Conservation (phyloP, 2,888 invertebrate genomes). For the Macrophya annulata region DNA sequence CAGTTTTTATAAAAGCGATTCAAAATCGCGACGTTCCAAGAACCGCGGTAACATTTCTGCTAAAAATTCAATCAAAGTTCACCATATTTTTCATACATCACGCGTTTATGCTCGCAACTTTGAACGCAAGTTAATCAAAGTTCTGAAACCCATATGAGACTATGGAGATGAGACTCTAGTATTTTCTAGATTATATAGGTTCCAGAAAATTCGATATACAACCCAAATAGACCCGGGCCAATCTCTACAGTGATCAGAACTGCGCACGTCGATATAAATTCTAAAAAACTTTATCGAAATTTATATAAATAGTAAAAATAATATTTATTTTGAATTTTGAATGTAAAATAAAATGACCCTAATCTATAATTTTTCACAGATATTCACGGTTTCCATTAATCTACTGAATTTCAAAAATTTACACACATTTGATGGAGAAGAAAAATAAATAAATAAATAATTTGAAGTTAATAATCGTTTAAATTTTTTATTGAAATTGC, state of each 20-base stretch:
- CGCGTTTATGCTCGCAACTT: not conserved
- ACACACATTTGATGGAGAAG: not conserved
- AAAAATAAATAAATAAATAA: no score
- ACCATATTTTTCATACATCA: no score
- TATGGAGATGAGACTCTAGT: not conserved
- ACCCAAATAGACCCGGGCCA: not conserved
- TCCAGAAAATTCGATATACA: not conserved
- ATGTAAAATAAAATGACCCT: no score
- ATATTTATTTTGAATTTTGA: not conserved
- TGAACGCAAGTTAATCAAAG: not conserved
- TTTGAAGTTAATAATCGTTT: not conserved
- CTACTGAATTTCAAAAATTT: not conserved
- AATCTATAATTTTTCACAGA: no score
- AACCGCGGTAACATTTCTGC: not conserved
- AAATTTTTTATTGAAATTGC: not conserved
- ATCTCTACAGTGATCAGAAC: constrained; percentile 1
- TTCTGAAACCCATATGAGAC: not conserved
- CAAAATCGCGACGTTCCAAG: not conserved
- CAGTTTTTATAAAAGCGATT: not conserved
- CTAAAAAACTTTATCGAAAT: not conserved
- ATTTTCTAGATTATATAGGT: constrained; percentile 3
- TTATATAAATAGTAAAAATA: not conserved
- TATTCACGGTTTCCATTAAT: no score
- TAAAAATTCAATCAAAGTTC: not conserved
- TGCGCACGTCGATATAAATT: not conserved